Conservation (phyloP, 2,113 vertebrate species). For the Megaceryle torquata region DNA sequence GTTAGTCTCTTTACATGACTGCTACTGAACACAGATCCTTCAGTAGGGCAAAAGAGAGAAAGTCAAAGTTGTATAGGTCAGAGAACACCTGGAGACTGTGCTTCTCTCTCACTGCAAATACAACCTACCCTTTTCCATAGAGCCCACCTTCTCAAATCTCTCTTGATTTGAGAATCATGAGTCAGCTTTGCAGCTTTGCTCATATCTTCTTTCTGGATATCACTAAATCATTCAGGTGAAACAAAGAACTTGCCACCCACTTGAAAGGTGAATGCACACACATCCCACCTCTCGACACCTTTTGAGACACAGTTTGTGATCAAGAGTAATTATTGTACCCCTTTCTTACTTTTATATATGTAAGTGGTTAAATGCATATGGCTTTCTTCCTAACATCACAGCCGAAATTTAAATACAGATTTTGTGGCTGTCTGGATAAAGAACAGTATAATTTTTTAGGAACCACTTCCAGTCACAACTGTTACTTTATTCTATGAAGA, state of each 20-base stretch:
- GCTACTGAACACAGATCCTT: background rate
- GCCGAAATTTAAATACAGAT: background rate
- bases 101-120: background rate
- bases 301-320: background rate
- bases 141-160: fast-evolving
- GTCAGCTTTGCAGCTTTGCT: background rate
- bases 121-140: background rate
- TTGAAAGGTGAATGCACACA: background rate
- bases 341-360: background rate
- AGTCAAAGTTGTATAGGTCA: background rate
- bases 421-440: background rate
- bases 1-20: background rate
- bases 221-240: background rate
- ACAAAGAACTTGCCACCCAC: background rate
- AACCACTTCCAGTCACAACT: background rate
- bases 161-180: background rate
- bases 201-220: background rate
- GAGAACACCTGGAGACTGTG: background rate
- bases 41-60: background rate
- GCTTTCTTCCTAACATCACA: background rate
- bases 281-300: background rate
- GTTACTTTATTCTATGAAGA: background rate
- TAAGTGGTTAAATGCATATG: background rate
- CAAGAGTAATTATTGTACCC: background rate
- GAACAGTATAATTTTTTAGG: background rate